phyloP scores from a whole-genome alignment of 2,888 invertebrate species.

The Noctua pronuba region DNA sequence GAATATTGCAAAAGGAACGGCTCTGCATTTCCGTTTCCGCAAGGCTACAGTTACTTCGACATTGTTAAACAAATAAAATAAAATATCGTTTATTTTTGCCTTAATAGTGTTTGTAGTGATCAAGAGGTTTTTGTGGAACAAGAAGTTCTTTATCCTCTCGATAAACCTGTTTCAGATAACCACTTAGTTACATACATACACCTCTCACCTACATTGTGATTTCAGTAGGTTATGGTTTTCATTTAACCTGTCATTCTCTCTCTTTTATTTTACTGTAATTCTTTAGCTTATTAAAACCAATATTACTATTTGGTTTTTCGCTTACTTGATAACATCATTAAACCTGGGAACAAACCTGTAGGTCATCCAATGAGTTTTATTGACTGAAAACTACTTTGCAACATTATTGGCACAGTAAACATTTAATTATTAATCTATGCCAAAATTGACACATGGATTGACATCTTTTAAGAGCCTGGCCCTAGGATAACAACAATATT shows the following conservation, averaged over 20 bases:
- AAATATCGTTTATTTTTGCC: constrained; percentile 4
- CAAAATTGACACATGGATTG: constrained; percentile 23
- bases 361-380: constrained; percentile 15
- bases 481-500: neutral
- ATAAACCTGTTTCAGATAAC: constrained; percentile 19
- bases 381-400: constrained; percentile 6
- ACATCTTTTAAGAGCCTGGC: neutral
- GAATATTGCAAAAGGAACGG: constrained; percentile 42
- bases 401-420: neutral
- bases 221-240: too few species aligned
- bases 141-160: neutral
- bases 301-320: too few species aligned
- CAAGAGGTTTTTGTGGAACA: neutral
- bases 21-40: constrained; percentile 51
- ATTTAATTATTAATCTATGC: constrained; percentile 11
- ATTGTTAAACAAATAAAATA: constrained; percentile 29
- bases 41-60: constrained; percentile 33
- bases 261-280: too few species aligned
- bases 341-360: neutral
- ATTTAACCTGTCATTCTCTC: too few species aligned
- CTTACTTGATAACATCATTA: too few species aligned
- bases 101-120: neutral
- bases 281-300: too few species aligned
- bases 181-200: too few species aligned
- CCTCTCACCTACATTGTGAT: too few species aligned